Conservation (phyloP, 2,888 invertebrate species). For the Unio pictorum region DNA sequence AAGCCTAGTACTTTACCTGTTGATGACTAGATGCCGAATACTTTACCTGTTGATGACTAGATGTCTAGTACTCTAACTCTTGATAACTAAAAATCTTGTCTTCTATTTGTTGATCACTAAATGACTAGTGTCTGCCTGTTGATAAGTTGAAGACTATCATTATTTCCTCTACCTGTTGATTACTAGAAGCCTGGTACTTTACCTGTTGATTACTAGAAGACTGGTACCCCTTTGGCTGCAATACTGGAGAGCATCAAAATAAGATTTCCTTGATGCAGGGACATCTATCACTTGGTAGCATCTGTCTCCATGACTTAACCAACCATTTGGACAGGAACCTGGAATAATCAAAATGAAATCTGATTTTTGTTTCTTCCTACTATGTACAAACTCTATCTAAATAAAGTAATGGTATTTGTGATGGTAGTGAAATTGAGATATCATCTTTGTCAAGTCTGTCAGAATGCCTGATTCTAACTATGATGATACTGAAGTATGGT, state of each 20-base stretch:
- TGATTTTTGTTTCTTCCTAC: neutral
- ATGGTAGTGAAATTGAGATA: too few relatives aligned
- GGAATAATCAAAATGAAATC: neutral
- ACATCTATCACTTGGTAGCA: conserved; percentile 47
- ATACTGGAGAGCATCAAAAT: conserved; percentile 46
- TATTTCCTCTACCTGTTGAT: too few relatives aligned
- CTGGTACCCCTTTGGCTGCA: conserved; percentile 43
- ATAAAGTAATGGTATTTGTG: too few relatives aligned
- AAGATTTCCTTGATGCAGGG: conserved; percentile 26
- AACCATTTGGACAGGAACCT: conserved; percentile 50
- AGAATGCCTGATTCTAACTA: too few relatives aligned
- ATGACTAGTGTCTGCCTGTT: too few relatives aligned
- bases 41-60: too few relatives aligned
- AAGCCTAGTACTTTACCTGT: conserved; percentile 12
- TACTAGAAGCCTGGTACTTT: too few relatives aligned
- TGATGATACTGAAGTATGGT: too few relatives aligned
- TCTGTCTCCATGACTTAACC: conserved; percentile 39
- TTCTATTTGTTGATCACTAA: too few relatives aligned
- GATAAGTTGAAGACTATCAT: too few relatives aligned
- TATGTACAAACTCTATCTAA: neutral
- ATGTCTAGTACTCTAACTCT: neutral
- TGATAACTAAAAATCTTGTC: too few relatives aligned
- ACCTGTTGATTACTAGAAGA: conserved; percentile 12
- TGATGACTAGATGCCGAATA: conserved; percentile 19
- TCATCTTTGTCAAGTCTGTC: too few relatives aligned